Conservation (phyloP, 2,797 vertebrate genomes). For the Eutrigla gurnardus region DNA sequence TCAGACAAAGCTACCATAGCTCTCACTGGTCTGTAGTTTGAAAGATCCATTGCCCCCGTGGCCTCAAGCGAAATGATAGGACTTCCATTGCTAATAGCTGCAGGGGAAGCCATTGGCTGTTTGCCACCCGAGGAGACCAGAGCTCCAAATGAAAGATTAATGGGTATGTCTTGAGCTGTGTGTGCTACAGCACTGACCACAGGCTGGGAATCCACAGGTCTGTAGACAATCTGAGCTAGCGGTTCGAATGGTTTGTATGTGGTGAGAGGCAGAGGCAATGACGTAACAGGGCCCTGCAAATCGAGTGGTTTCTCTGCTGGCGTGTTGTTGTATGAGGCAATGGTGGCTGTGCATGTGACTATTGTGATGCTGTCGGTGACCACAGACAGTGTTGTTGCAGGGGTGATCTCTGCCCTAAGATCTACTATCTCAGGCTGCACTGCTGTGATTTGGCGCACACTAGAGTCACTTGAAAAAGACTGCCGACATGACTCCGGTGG, state of each 20-base stretch:
- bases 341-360: conserved; percentile 89
- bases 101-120: conserved; percentile 81
- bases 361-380: conserved; percentile 87
- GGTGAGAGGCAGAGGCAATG: conserved; percentile 90
- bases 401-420: conserved; percentile 88
- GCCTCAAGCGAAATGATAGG: conserved; percentile 83
- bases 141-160: conserved; percentile 92
- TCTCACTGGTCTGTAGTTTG: conserved; percentile 91
- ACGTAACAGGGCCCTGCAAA: conserved; percentile 84
- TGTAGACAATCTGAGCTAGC: conserved; percentile 87
- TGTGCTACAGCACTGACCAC: conserved; percentile 56
- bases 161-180: conserved; percentile 83
- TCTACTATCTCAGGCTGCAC: conserved; percentile 95
- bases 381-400: conserved; percentile 84
- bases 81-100: conserved; percentile 83
- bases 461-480: conserved; percentile 80
- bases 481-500: conserved; percentile 87
- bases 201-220: conserved; percentile 80
- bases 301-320: conserved; percentile 89
- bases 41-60: conserved; percentile 92
- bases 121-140: conserved; percentile 79
- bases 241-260: conserved; percentile 89
- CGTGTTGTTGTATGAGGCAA: conserved; percentile 84
- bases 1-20: conserved; percentile 91
- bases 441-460: conserved; percentile 89